Evolutionary conservation across 1,140 invertebrate species (phyloP), one percentile per base, ranked within the genome.

Genomic region (Aphis gossypii): DNA sequence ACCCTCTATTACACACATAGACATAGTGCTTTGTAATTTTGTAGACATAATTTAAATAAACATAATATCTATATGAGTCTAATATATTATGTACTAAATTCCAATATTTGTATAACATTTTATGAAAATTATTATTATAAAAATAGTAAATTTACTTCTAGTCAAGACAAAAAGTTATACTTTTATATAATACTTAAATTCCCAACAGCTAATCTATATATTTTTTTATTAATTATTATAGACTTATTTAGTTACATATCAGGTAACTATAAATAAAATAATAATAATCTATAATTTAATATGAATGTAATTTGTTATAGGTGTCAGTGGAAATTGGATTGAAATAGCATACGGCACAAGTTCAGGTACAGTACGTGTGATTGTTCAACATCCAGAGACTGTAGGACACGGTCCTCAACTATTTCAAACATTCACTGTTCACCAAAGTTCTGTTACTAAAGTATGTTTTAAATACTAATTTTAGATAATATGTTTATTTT

Each of bases 281-380:
- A 21, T 41, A 11, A 46, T 41, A 90, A 6, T 41, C 11, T 44
- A 25, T 35, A 88, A 51, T 88, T 93, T 35, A 54, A 35, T 23
- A 7, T 38, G 11, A 11, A 18, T 87, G 11, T 54, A 82, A 93
- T 94, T 95, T 94, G 94, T 95, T 95, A 56, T 95, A 98, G 98
- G 98, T 96, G 96, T 99, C 60, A 99, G 98, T 96, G 99, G 99
- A 48, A 99, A 99, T 95, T 99, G 99, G 99, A 99, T 99, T 95
- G 99, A 99, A 96, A 99, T 99, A 94, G 99, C 99, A 1, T 99
- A 99, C 95, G 99, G 99, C 18, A 99, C 99, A 20, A 97, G 97
- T 95, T 98, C 98, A 35, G 99, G 99, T 30, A 98, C 98, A 35
- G 99, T 99, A 1, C 96, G 99, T 91, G 98, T 99, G 0, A 99